A percentile compares a stretch with the other conserved stretches of the same genome.
Evolutionary conservation across 37 sponge, comb jelly and placozoan species (phyloP).

Genomic region (Axinella damicornis): DNA sequence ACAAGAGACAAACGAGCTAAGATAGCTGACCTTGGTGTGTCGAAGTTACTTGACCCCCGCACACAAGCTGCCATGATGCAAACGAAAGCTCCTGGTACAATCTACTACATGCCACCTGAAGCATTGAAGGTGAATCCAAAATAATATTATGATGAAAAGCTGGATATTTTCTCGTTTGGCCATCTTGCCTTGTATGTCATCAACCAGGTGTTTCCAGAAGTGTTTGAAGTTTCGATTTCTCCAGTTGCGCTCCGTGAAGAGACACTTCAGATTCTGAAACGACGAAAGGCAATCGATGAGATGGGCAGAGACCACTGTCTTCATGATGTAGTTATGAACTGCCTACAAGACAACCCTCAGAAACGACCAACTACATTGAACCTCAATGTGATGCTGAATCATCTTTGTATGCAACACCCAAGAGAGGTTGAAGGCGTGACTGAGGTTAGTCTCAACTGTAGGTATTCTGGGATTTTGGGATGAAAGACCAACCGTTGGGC

Average conservation of each 20-base stretch:
- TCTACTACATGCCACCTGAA: constrained; percentile 3
- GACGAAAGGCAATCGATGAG: not conserved
- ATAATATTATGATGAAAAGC: not conserved
- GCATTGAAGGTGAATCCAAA: not conserved
- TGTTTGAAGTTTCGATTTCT: not conserved
- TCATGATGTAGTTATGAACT: not conserved
- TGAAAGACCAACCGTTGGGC: too few species aligned
- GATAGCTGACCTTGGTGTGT: constrained; percentile 7
- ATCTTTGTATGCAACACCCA: not conserved
- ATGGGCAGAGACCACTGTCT: not conserved
- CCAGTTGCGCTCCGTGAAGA: too few species aligned
- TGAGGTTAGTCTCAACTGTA: too few species aligned
- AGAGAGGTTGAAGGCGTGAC: too few species aligned
- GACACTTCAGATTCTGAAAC: too few species aligned
- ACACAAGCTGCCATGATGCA: not conserved
- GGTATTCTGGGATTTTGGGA: too few species aligned
- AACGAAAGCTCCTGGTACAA: not conserved
- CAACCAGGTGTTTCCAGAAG: not conserved
- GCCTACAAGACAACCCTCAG: constrained; percentile 5
- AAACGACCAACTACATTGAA: not conserved
- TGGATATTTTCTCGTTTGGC: not conserved
- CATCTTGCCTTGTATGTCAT: not conserved
- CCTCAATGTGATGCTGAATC: not conserved
- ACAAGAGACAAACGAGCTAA: not conserved
- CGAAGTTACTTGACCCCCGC: not conserved